Conservation (phyloP, 2,888 invertebrate genomes). For the Xestia ashworthii region DNA sequence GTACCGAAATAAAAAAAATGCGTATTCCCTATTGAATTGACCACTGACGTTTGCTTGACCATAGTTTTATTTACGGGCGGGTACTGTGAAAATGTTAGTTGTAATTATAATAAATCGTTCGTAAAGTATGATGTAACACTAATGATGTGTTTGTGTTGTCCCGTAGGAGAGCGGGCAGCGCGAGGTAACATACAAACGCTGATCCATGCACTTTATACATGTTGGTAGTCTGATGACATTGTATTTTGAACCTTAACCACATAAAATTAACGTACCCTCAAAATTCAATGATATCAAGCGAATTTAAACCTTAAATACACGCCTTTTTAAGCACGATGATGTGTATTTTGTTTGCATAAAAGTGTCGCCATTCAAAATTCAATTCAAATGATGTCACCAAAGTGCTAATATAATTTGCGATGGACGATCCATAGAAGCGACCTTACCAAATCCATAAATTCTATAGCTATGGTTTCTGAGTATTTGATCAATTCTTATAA, state of each 20-base stretch:
- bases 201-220: constrained; percentile 84
- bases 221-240: constrained; percentile 80
- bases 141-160: constrained; percentile 89
- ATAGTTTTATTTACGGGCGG: not conserved
- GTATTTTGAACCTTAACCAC: constrained; percentile 48
- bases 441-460: constrained; percentile 17
- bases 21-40: no score
- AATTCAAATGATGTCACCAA: constrained; percentile 41
- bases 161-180: constrained; percentile 93
- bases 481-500: constrained; percentile 16
- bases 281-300: not conserved
- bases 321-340: not conserved
- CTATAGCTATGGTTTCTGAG: constrained; percentile 18
- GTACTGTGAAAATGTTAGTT: constrained; percentile 12
- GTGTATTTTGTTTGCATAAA: not conserved
- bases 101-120: constrained; percentile 34
- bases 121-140: constrained; percentile 61
- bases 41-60: not conserved
- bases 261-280: no score
- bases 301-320: not conserved
- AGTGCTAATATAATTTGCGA: constrained; percentile 34
- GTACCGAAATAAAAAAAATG: no score
- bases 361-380: constrained; percentile 24
- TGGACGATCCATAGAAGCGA: constrained; percentile 13
- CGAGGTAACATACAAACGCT: constrained; percentile 91